Percentiles rank a stretch among this genome's conserved stretches.
Evolutionary conservation across 2,113 vertebrate genomes (phyloP).

Genomic region (Lamprologus lemairii): DNA sequence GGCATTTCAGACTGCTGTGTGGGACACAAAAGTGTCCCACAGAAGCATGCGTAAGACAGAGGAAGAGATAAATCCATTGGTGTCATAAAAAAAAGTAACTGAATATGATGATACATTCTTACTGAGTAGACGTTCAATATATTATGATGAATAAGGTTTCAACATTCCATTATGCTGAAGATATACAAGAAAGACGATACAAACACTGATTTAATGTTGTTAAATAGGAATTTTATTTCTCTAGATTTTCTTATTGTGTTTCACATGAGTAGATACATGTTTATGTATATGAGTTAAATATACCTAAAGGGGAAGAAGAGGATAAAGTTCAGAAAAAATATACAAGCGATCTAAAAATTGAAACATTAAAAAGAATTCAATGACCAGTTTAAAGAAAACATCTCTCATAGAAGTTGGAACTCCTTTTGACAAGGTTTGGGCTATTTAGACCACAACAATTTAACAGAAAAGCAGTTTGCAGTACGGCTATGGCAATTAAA

Average conservation of each 20-base stretch:
- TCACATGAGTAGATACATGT: fast-evolving
- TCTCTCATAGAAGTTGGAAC: not conserved
- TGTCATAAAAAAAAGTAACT: not conserved
- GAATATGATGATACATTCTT: not conserved
- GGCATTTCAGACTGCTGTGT: constrained; percentile 1
- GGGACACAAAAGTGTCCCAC: not conserved
- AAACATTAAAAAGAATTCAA: not conserved
- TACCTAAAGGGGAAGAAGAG: not conserved
- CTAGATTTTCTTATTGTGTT: not conserved
- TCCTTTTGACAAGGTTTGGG: fast-evolving
- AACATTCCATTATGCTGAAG: not conserved
- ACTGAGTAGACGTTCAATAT: fast-evolving
- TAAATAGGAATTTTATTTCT: not conserved
- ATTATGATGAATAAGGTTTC: not conserved
- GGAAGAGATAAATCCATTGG: not conserved
- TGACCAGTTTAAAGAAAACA: not conserved
- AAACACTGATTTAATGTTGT: not conserved
- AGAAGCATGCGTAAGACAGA: not conserved
- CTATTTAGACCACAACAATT: not conserved
- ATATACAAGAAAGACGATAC: not conserved
- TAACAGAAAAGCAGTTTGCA: fast-evolving
- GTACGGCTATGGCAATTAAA: not conserved
- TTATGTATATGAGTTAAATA: not conserved
- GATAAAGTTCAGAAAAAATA: not conserved
- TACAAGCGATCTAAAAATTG: fast-evolving